These are phyloP conservation scores for Marronus borbonicus DNA, from an alignment of 2,888 invertebrate species.

Conservation along the genomic window DNA sequence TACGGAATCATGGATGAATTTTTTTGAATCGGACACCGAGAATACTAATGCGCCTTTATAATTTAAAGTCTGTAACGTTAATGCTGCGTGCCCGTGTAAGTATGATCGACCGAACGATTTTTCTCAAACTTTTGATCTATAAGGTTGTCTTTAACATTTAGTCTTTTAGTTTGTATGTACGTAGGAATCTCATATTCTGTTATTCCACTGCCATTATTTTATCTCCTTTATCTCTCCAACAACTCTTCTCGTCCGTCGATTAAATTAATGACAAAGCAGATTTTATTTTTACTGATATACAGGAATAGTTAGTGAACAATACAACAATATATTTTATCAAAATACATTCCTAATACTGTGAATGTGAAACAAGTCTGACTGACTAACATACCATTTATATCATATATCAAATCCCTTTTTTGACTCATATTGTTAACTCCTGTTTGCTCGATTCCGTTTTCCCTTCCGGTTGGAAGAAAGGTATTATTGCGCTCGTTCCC, in stretches of 20 bases:
- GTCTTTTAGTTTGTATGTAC: not conserved
- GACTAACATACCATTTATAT: too few species aligned
- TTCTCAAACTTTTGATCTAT: constrained; percentile 36
- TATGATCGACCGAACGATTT: constrained; percentile 33
- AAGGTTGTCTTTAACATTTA: constrained; percentile 37
- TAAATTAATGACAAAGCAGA: constrained; percentile 17
- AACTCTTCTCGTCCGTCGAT: not conserved
- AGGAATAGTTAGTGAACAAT: not conserved
- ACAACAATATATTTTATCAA: too few species aligned
- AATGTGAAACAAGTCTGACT: too few species aligned
- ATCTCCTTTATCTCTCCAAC: constrained; percentile 28
- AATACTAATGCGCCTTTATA: constrained; percentile 43
- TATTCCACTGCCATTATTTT: constrained; percentile 25
- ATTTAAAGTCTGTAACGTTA: constrained; percentile 44
- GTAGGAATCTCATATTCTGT: constrained; percentile 25
- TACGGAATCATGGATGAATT: constrained; percentile 45
- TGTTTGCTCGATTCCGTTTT: too few species aligned
- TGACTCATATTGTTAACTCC: too few species aligned
- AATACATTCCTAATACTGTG: too few species aligned
- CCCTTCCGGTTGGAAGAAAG: too few species aligned
- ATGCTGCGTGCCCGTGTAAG: constrained; percentile 11
- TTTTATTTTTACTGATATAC: constrained; percentile 9
- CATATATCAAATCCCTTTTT: too few species aligned
- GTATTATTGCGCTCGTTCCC: too few species aligned
- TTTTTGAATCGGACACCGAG: constrained; percentile 45